Base-by-base conservation (phyloP, 92 coral and sea anemone genomes). In the Actinernus sp. region DNA sequence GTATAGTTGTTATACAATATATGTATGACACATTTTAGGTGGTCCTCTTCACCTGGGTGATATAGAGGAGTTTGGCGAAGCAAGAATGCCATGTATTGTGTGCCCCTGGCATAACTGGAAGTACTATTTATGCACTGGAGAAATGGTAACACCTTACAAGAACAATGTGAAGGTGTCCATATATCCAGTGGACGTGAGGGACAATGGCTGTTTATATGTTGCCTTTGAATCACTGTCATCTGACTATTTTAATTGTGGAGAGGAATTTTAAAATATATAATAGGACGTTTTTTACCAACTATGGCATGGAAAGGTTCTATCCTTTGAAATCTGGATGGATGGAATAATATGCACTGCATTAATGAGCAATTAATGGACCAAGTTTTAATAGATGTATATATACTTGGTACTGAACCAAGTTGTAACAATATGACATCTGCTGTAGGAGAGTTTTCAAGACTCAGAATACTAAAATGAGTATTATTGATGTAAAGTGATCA, bases 71-170 rank as follows among this genome's bases (percentile, higher is more conserved):
- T 63, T 88, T 13, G 94, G 97, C 14, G 92, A 84, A 50, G 94
- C 87, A 45, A 46, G 63, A 1, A 26, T 74, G 46, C 89, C 89
- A 17, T 88, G 97, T 65, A 55, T 92, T 1, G 89, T 86, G n/a
- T 92, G 95, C 37, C 95, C 95, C 0, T 92, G 97, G 95, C 97
- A 92, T 55, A 81, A 77, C 54, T 92, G 95, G 95, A 84, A 78
- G 65, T 84, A 71, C 52, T 65, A 61, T 17, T 57, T 88, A 13
- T 49, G 75, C 48, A 84, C 74, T 21, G 97, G 97, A 26, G 70
- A 43, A 10, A 52, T 88, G 2, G 73, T 63, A 56, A 63, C 48
- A 20, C 95, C 97, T 0, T 53, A 25, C 26, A 73, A 71, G 27
- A 58, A 44, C 39, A 54, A 72, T 20, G 2, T 55, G 2, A 79